These are phyloP conservation scores for Dolomedes plantarius DNA, from an alignment of 2,888 invertebrate species.

Conservation along the genomic window DNA sequence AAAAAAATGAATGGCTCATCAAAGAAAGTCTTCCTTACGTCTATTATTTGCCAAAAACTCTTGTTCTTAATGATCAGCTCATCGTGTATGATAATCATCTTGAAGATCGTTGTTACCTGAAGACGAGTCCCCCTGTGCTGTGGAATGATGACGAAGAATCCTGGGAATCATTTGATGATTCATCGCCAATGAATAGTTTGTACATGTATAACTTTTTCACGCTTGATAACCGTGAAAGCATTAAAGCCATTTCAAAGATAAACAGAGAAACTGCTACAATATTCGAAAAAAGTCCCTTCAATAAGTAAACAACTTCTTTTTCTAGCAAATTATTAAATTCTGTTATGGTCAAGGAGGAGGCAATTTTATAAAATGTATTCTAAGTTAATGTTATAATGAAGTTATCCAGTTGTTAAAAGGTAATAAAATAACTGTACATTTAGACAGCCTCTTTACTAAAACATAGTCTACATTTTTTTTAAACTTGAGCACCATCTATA, in stretches of 20 bases:
- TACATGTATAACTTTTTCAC: conserved; percentile 8
- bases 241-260: neutral
- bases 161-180: conserved; percentile 24
- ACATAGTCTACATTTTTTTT: too few relatives aligned
- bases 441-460: too few relatives aligned
- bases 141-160: neutral
- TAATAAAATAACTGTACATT: too few relatives aligned
- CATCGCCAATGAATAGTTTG: conserved; percentile 10
- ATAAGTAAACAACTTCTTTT: too few relatives aligned
- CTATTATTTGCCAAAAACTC: conserved; percentile 4
- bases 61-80: neutral
- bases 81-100: conserved; percentile 26
- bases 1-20: neutral
- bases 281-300: conserved; percentile 15
- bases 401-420: too few relatives aligned
- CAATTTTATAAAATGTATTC: too few relatives aligned
- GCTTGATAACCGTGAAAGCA: neutral
- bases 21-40: conserved; percentile 9
- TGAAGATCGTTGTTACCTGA: neutral
- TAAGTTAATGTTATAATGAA: too few relatives aligned
- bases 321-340: too few relatives aligned
- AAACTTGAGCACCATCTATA: too few relatives aligned
- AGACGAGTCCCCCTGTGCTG: neutral
- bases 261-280: neutral
- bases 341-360: too few relatives aligned